These are phyloP conservation scores for Trematomus bernacchii DNA, from an alignment of 2,797 vertebrate species.

Conservation along the genomic window DNA sequence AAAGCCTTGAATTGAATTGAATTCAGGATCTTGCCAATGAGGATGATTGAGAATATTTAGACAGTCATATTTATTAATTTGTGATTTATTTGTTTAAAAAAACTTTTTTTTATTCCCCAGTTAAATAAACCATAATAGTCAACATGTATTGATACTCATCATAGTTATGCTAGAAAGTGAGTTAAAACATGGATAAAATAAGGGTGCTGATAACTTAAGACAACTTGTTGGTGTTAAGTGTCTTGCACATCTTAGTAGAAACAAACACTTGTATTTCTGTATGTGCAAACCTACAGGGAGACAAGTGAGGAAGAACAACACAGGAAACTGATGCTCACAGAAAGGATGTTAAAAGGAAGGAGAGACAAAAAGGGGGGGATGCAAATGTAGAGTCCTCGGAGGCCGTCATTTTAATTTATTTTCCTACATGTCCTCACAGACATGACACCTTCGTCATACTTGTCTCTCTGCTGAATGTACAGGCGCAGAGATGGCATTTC, in stretches of 20 bases:
- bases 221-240: background rate
- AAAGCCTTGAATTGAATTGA: background rate
- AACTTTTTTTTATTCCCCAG: background rate
- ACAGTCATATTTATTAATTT: constrained; percentile 15
- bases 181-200: background rate
- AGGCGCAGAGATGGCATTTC: background rate
- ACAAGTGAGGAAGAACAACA: constrained; percentile 26
- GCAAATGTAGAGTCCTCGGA: constrained; percentile 43
- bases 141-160: background rate
- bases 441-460: constrained; percentile 12
- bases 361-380: constrained; percentile 54
- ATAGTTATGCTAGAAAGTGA: background rate
- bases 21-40: constrained; percentile 19
- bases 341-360: constrained; percentile 43
- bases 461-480: constrained; percentile 5
- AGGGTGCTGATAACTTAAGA: background rate
- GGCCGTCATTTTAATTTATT: constrained; percentile 29
- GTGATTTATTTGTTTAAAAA: background rate
- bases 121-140: background rate
- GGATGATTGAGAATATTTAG: constrained; percentile 25
- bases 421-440: constrained; percentile 32
- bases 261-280: constrained; percentile 1
- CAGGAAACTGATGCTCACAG: constrained; percentile 26
- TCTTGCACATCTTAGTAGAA: background rate
- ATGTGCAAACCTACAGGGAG: background rate